phyloP scores from a whole-genome alignment of 1,140 invertebrate species.

The Nymphalis io region DNA sequence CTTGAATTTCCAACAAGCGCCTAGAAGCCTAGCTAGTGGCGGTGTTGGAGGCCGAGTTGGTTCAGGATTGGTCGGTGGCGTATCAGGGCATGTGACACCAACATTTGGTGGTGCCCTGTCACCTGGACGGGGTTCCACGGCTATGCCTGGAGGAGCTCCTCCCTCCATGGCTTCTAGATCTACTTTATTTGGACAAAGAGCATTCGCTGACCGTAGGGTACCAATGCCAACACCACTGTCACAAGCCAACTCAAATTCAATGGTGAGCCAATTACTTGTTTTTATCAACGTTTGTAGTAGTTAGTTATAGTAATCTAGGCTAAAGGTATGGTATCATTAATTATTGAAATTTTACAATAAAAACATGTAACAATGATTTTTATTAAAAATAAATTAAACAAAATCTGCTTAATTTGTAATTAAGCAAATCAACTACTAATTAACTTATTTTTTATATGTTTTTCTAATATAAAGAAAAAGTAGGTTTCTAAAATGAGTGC shows the following conservation, averaged over 20 bases:
- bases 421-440: too few species aligned
- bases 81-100: conserved; percentile 79
- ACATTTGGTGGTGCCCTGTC: conserved; percentile 75
- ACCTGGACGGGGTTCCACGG: conserved; percentile 74
- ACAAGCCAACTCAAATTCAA: conserved; percentile 82
- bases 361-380: too few species aligned
- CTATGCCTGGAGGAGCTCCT: conserved; percentile 78
- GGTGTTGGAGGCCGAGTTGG: conserved; percentile 81
- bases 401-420: too few species aligned
- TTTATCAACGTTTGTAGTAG: background rate
- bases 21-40: conserved; percentile 87
- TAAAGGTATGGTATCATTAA: background rate
- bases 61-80: conserved; percentile 82
- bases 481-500: too few species aligned
- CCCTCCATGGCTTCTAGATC: conserved; percentile 78
- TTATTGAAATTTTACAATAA: too few species aligned
- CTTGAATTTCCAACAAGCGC: conserved; percentile 90
- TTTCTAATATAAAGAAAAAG: too few species aligned
- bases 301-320: background rate
- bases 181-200: conserved; percentile 87
- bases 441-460: too few species aligned
- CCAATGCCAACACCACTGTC: conserved; percentile 84
- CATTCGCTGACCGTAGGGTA: conserved; percentile 87
- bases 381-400: too few species aligned
- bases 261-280: conserved; percentile 55